phyloP scores from a whole-genome alignment of 2,888 invertebrate genomes.

The Biston stratarius region DNA sequence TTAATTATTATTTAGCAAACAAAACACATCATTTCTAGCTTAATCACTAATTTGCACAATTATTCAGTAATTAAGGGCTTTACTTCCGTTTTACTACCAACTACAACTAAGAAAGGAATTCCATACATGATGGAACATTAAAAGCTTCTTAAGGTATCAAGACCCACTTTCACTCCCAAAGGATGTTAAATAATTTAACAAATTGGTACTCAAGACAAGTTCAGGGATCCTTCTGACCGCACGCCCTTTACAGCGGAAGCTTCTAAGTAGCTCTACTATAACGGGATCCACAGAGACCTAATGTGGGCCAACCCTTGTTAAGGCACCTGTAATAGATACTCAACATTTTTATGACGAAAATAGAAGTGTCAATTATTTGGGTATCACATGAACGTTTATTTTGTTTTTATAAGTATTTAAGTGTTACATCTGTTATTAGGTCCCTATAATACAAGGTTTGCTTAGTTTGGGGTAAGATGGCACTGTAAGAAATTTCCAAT shows the following conservation, averaged over 20 bases:
- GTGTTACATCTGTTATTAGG: too few species aligned
- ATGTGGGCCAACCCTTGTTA: conserved; percentile 48
- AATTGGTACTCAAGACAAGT: conserved; percentile 78
- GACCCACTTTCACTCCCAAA: conserved; percentile 58
- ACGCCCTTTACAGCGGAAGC: conserved; percentile 78
- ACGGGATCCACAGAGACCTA: conserved; percentile 65
- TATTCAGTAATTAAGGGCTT: conserved; percentile 26
- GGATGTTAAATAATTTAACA: conserved; percentile 80
- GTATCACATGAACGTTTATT: too few species aligned
- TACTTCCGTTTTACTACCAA: conserved; percentile 22
- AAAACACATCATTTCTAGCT: background rate
- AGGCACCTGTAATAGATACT: conserved; percentile 40
- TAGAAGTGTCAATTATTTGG: background rate
- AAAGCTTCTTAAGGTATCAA: conserved; percentile 59
- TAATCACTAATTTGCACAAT: conserved; percentile 4
- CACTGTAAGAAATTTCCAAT: too few species aligned
- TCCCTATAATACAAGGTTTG: too few species aligned
- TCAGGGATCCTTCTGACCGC: conserved; percentile 78
- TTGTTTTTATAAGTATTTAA: too few species aligned
- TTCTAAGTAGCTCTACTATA: conserved; percentile 71
- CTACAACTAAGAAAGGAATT: conserved; percentile 26
- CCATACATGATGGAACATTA: conserved; percentile 54
- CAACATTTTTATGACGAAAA: background rate
- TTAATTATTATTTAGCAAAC: background rate
- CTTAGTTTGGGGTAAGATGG: too few species aligned